Evolutionary conservation across 1,140 invertebrate species (phyloP).

Genomic region (Spodoptera litura): DNA sequence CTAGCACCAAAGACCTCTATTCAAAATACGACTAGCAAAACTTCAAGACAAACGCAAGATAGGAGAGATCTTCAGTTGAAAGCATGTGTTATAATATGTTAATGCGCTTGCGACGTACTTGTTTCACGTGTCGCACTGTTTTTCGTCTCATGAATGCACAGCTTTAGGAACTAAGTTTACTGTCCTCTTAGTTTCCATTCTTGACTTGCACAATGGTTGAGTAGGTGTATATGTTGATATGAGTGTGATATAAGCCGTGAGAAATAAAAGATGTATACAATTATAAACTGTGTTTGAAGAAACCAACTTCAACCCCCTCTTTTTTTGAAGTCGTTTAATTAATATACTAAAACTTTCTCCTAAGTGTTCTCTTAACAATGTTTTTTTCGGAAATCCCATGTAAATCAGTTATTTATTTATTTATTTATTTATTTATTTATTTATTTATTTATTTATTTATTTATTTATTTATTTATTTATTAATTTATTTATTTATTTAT

Average conservation of each 20-base stretch:
- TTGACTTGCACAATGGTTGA: background rate
- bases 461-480: too few species aligned
- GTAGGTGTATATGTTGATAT: background rate
- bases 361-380: too few species aligned
- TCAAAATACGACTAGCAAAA: background rate
- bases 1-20: background rate
- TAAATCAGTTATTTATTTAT: too few species aligned
- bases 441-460: too few species aligned
- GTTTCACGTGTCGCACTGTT: background rate
- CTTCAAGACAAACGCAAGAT: background rate
- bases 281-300: too few species aligned
- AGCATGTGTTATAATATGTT: background rate
- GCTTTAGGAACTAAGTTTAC: slow-evolving; percentile 19
- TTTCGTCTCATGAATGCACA: slow-evolving; percentile 23
- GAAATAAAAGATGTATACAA: too few species aligned
- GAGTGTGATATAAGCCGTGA: background rate
- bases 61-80: background rate
- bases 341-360: too few species aligned
- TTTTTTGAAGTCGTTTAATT: too few species aligned
- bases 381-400: too few species aligned
- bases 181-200: background rate
- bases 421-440: too few species aligned
- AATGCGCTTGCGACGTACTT: background rate
- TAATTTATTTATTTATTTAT: too few species aligned
- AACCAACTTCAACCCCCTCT: too few species aligned